Conservation (phyloP, 2,797 vertebrate species). For the Gymnopithys bicolor region DNA sequence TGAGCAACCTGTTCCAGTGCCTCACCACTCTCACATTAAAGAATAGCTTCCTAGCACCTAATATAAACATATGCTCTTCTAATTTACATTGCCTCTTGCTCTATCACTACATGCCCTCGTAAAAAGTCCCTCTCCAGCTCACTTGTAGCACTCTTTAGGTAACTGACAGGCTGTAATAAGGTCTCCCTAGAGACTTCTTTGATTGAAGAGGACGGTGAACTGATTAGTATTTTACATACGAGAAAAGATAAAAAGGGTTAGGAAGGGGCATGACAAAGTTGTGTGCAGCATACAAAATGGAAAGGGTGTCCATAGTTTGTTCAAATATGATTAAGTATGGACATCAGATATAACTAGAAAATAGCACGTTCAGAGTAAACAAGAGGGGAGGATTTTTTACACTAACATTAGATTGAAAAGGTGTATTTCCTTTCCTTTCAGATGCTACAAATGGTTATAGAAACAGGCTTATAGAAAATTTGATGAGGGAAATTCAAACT, state of each 20-base stretch:
- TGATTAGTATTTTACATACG: not conserved
- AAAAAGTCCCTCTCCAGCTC: too few species aligned
- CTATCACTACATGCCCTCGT: not conserved
- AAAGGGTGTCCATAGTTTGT: not conserved
- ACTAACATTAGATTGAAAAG: not conserved
- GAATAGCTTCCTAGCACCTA: not conserved
- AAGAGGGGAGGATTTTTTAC: not conserved
- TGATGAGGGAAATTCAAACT: not conserved
- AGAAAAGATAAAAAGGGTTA: not conserved
- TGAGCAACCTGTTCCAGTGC: too few species aligned
- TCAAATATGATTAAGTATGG: not conserved
- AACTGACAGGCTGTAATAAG: not conserved
- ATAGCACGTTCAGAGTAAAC: not conserved
- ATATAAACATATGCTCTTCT: not conserved
- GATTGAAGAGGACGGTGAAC: not conserved
- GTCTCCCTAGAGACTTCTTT: not conserved
- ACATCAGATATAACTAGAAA: not conserved
- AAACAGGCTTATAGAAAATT: not conserved
- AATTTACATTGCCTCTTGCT: not conserved
- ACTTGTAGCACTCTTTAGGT: not conserved
- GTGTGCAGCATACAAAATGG: not conserved
- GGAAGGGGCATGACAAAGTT: accelerated
- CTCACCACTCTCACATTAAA: not conserved
- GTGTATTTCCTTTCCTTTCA: not conserved
- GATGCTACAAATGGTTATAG: not conserved